phyloP scores from a whole-genome alignment of 2,113 vertebrate species.

The Tauraco erythrolophus region DNA sequence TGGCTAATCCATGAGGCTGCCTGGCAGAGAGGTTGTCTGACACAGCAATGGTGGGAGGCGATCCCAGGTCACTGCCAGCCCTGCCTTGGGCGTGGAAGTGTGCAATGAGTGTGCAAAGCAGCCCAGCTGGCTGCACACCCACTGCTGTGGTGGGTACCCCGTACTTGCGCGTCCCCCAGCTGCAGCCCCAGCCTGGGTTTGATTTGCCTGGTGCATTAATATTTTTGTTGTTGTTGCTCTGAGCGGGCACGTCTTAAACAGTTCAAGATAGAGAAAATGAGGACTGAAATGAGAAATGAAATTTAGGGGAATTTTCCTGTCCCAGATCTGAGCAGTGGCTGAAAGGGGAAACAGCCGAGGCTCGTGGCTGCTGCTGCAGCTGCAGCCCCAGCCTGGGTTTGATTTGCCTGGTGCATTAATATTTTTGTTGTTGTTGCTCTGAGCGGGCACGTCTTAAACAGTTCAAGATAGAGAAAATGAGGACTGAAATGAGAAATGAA shows the following conservation, averaged over 20 bases:
- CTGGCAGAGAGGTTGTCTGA: not conserved
- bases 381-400: accelerated
- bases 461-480: not conserved
- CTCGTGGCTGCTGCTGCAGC: not conserved
- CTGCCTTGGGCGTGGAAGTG: not conserved
- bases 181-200: accelerated
- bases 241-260: accelerated
- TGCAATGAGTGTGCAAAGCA: not conserved
- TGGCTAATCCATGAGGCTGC: accelerated
- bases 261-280: not conserved
- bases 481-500: not conserved
- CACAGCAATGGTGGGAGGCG: not conserved
- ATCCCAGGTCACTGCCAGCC: not conserved
- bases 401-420: accelerated
- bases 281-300: not conserved
- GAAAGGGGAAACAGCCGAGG: not conserved
- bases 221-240: not conserved
- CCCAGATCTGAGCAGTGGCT: not conserved
- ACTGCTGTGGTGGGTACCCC: no score
- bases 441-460: accelerated
- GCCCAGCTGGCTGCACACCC: not conserved
- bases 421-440: not conserved
- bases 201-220: accelerated
- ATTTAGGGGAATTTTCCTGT: not conserved
- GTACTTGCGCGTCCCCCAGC: accelerated